phyloP scores from a whole-genome alignment of 1,140 invertebrate species.

The Formica exsecta region DNA sequence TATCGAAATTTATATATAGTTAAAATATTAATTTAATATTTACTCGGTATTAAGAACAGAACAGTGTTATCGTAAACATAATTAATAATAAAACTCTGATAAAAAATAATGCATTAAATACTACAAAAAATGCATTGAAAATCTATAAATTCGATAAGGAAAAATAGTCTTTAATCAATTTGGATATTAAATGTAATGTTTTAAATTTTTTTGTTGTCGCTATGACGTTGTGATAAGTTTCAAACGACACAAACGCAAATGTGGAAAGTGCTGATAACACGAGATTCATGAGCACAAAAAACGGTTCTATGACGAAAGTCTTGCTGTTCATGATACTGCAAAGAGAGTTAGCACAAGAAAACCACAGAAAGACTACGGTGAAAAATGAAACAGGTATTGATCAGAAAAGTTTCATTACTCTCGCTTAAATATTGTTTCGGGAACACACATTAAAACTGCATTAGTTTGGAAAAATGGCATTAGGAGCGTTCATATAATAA shows the following conservation, averaged over 20 bases:
- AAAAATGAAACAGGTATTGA: slow-evolving; percentile 55
- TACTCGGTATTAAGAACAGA: neutral
- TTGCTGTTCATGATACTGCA: neutral
- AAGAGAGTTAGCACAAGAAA: neutral
- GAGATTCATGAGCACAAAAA: slow-evolving; percentile 2
- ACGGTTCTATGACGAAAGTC: slow-evolving; percentile 21
- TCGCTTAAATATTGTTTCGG: slow-evolving; percentile 52
- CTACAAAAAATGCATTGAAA: neutral
- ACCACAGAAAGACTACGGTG: neutral
- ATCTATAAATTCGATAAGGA: neutral
- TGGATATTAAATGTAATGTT: neutral
- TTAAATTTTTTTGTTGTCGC: neutral
- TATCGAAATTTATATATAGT: neutral
- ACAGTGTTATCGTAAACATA: neutral
- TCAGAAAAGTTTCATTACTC: slow-evolving; percentile 65
- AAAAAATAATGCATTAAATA: neutral
- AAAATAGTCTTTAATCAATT: neutral
- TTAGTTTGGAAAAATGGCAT: slow-evolving; percentile 63
- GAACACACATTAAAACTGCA: slow-evolving; percentile 69
- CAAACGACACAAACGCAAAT: neutral
- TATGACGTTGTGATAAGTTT: neutral
- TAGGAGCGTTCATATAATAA: slow-evolving; percentile 57
- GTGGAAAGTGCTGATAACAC: neutral
- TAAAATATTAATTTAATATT: neutral
- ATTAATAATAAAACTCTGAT: neutral